Evolutionary conservation across 2,888 invertebrate species (phyloP).

Genomic region (Gari tellinella): DNA sequence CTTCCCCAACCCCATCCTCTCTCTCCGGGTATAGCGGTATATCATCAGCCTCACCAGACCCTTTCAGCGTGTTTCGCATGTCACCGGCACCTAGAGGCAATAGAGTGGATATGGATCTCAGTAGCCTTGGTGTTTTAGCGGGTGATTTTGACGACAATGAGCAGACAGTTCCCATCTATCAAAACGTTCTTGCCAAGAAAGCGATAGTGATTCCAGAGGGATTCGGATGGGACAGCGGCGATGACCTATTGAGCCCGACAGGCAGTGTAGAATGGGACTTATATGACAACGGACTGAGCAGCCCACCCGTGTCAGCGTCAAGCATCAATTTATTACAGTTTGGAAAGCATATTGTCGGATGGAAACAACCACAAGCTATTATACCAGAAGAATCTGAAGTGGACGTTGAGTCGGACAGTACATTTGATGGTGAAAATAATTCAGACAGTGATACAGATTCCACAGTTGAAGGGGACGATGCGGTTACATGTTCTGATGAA

Average conservation of each 20-base stretch:
- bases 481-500: too few relatives aligned
- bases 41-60: slow-evolving; percentile 52
- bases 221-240: slow-evolving; percentile 56
- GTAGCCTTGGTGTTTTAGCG: slow-evolving; percentile 34
- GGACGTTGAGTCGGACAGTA: slow-evolving; percentile 9
- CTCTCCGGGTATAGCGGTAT: slow-evolving; percentile 51
- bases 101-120: slow-evolving; percentile 43
- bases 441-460: slow-evolving; percentile 9
- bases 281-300: slow-evolving; percentile 36
- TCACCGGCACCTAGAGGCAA: slow-evolving; percentile 44
- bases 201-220: slow-evolving; percentile 43
- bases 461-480: slow-evolving; percentile 11
- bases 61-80: slow-evolving; percentile 52
- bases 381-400: slow-evolving; percentile 46
- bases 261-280: slow-evolving; percentile 30
- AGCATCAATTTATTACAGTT: slow-evolving; percentile 35
- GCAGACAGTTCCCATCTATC: slow-evolving; percentile 48
- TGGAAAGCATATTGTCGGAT: slow-evolving; percentile 37
- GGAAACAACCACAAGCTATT: slow-evolving; percentile 39
- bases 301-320: slow-evolving; percentile 44
- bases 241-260: slow-evolving; percentile 45
- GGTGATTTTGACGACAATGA: slow-evolving; percentile 35
- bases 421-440: slow-evolving; percentile 18
- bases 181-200: slow-evolving; percentile 34
- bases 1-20: slow-evolving; percentile 49